A percentile compares a stretch with the other conserved stretches of the same genome.
These are phyloP conservation scores for Xiphias gladius DNA, from an alignment of 2,113 vertebrate genomes.

Conservation along the genomic window DNA sequence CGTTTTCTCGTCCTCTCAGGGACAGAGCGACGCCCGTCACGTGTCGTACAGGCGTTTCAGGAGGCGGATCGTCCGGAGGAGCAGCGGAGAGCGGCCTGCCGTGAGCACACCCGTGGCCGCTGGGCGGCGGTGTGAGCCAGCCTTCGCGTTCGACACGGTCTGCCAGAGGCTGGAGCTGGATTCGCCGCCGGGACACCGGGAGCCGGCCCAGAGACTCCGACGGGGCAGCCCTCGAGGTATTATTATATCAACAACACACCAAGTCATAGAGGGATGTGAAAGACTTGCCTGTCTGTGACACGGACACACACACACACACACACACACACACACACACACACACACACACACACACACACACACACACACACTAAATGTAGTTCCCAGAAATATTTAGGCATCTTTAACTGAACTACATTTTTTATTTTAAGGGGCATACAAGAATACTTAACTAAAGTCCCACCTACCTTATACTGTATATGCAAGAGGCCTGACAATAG, in stretches of 20 bases:
- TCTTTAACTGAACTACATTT: neutral
- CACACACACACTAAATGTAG: too few species aligned
- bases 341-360: too few species aligned
- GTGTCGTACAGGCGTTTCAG: conserved; percentile 71
- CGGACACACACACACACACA: too few species aligned
- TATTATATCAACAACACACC: neutral
- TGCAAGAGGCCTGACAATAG: too few species aligned
- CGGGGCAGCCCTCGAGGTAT: conserved; percentile 43
- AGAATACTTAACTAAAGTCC: neutral
- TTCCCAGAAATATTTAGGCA: neutral
- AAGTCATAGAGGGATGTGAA: neutral
- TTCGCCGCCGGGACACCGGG: conserved; percentile 52
- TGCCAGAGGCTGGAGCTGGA: conserved; percentile 76
- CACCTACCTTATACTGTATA: too few species aligned
- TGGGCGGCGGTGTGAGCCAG: conserved; percentile 74
- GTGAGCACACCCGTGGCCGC: conserved; percentile 83
- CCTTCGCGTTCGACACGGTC: conserved; percentile 63
- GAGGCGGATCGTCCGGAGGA: conserved; percentile 57
- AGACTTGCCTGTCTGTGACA: neutral
- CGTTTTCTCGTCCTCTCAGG: conserved; percentile 17
- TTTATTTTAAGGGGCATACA: neutral
- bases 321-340: too few species aligned
- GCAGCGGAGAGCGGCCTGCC: conserved; percentile 5
- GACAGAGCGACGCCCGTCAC: neutral
- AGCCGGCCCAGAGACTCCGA: neutral